These are phyloP conservation scores for Paramisgurnus dabryanus DNA, from an alignment of 2,113 vertebrate genomes.

Conservation along the genomic window DNA sequence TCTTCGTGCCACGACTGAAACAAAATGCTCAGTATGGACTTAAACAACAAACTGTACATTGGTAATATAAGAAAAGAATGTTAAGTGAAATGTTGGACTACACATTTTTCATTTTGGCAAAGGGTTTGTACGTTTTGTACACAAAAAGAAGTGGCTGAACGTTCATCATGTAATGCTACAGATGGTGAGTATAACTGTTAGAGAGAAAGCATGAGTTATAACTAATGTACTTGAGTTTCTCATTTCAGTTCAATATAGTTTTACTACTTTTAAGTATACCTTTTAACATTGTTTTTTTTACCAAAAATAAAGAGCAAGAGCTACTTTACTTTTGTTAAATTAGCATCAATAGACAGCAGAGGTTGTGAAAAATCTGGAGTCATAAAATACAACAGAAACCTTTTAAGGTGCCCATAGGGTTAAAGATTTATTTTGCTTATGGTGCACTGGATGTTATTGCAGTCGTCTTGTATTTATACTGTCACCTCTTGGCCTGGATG, in stretches of 20 bases:
- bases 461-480: too few relatives aligned
- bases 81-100: conserved; percentile 61
- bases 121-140: background rate
- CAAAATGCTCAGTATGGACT: conserved; percentile 63
- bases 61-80: conserved; percentile 59
- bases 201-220: background rate
- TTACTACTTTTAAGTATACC: background rate
- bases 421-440: too few relatives aligned
- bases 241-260: too few relatives aligned
- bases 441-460: too few relatives aligned
- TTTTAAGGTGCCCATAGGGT: too few relatives aligned
- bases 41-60: conserved; percentile 54
- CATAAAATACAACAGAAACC: too few relatives aligned
- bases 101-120: background rate
- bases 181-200: background rate
- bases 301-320: too few relatives aligned
- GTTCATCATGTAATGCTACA: background rate
- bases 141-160: background rate
- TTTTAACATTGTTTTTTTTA: too few relatives aligned
- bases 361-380: too few relatives aligned
- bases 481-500: too few relatives aligned
- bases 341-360: too few relatives aligned
- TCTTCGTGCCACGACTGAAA: conserved; percentile 55
- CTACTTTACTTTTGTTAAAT: too few relatives aligned
- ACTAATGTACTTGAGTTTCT: background rate